Conservation (phyloP, 2,888 invertebrate genomes). For the Spilarctia lutea region DNA sequence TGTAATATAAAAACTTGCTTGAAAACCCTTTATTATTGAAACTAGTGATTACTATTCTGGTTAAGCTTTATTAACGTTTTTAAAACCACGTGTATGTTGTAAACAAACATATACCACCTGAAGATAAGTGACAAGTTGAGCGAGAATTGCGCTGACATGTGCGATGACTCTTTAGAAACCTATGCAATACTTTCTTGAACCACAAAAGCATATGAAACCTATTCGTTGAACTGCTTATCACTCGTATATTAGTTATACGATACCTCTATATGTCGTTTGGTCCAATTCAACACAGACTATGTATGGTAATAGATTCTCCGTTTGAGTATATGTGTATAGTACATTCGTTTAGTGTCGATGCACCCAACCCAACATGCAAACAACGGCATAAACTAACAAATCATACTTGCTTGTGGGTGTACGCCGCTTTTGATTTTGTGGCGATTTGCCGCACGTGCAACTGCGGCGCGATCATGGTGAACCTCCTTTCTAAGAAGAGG, state of each 20-base stretch:
- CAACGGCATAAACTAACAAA: no score
- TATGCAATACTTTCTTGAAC: neutral
- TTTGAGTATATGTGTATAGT: neutral
- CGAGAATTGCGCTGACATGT: neutral
- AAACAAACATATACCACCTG: no score
- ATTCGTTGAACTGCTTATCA: constrained; percentile 35
- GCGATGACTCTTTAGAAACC: neutral
- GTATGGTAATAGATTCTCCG: constrained; percentile 16
- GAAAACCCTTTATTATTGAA: neutral
- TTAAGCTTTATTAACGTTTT: neutral
- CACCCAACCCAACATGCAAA: no score
- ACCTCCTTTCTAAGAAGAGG: no score
- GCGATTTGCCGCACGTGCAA: no score
- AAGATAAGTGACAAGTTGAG: neutral
- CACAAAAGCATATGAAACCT: constrained; percentile 20
- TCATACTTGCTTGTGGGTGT: no score
- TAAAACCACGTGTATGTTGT: no score
- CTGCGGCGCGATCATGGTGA: no score
- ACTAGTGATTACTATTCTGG: neutral
- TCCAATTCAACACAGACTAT: constrained; percentile 13
- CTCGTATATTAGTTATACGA: constrained; percentile 43
- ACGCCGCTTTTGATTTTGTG: no score
- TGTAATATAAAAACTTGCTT: no score
- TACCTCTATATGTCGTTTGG: constrained; percentile 45
- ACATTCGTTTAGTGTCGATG: no score